These are phyloP conservation scores for Microtus montanus DNA, from an alignment of 2,113 vertebrate species.

Conservation along the genomic window DNA sequence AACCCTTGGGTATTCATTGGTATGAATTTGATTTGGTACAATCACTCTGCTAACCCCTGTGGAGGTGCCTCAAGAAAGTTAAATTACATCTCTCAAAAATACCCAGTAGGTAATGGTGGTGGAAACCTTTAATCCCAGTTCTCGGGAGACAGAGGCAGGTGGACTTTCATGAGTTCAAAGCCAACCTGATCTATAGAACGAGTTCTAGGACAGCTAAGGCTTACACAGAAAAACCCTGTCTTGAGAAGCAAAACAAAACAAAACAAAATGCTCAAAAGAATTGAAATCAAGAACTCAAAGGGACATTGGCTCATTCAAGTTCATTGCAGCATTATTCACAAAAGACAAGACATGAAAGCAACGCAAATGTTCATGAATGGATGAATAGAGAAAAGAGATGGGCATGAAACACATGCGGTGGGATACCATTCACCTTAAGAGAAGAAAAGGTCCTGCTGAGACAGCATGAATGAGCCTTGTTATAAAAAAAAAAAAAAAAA, in stretches of 20 bases:
- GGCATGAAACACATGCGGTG: background rate
- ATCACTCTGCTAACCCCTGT: background rate
- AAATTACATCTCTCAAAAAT: background rate
- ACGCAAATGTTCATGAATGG: background rate
- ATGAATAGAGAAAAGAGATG: background rate
- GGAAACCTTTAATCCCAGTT: no score
- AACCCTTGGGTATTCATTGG: no score
- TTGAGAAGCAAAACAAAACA: background rate
- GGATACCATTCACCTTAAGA: background rate
- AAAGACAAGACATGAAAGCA: background rate
- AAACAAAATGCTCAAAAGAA: background rate
- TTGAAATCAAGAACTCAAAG: background rate
- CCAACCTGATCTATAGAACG: no score
- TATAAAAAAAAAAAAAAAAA: background rate
- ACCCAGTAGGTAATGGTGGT: no score
- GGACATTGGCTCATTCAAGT: background rate
- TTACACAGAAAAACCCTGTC: no score
- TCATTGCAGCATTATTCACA: background rate
- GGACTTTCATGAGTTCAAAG: no score
- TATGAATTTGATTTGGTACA: background rate
- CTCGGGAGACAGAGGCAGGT: no score
- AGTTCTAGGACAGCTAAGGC: no score
- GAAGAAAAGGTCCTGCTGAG: background rate
- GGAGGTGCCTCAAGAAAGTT: background rate
- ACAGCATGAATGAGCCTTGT: background rate